A percentile compares a stretch with the other conserved stretches of the same genome.
phyloP scores from a whole-genome alignment of 2,797 vertebrate species.

The Sebastes nivosus region DNA sequence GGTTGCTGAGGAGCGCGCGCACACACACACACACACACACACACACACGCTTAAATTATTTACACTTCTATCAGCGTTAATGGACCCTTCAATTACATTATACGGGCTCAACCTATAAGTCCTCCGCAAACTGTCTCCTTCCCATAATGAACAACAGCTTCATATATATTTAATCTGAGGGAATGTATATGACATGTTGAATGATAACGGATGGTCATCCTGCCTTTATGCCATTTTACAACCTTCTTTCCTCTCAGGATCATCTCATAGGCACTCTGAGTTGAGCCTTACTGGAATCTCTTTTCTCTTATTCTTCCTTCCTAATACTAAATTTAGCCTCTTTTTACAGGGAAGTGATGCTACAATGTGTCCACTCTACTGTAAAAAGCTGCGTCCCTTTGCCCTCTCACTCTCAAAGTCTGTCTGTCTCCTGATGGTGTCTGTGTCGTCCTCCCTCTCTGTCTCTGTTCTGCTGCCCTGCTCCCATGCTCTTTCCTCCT shows the following conservation, averaged over 20 bases:
- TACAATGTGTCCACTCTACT: slow-evolving; percentile 7
- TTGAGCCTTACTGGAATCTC: slow-evolving; percentile 10
- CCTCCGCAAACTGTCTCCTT: slow-evolving; percentile 38
- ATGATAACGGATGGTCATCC: slow-evolving; percentile 26
- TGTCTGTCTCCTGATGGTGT: neutral
- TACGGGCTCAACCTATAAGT: slow-evolving; percentile 47
- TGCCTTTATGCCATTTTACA: neutral
- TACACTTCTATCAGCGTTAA: slow-evolving; percentile 64
- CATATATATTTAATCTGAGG: slow-evolving; percentile 47
- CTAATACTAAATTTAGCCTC: no score
- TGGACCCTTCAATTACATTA: slow-evolving; percentile 65
- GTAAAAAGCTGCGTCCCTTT: slow-evolving; percentile 29
- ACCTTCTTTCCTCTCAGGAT: neutral
- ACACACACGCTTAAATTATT: slow-evolving; percentile 59
- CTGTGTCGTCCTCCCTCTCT: neutral
- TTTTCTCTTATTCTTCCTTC: neutral
- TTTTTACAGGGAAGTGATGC: slow-evolving; percentile 18
- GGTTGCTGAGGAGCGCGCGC: neutral
- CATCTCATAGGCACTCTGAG: slow-evolving; percentile 2
- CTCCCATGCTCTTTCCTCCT: slow-evolving; percentile 23
- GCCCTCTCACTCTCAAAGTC: slow-evolving; percentile 1
- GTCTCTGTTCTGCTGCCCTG: slow-evolving; percentile 36
- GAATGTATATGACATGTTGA: slow-evolving; percentile 20
- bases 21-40: neutral
- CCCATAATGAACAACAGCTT: slow-evolving; percentile 56